Base-by-base conservation (phyloP, 1,140 invertebrate genomes). In the Leptoteleia sp. region DNA sequence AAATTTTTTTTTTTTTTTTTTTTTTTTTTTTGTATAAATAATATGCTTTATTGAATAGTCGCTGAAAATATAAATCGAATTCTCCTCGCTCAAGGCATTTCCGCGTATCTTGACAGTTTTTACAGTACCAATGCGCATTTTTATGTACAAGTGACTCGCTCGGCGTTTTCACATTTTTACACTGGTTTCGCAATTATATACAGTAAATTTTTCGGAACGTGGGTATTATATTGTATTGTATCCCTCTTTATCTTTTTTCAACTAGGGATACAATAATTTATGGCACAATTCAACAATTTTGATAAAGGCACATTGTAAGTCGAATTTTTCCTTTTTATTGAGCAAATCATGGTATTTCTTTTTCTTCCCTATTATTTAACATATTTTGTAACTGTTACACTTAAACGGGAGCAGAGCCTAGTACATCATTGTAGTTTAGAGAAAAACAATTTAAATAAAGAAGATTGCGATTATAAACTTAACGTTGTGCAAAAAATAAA, bases 31-130 rank as follows among this genome's bases (percentile, higher is more conserved):
- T 80, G 57, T 77, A 82, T 82, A 82, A 81, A 81, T 83, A 76
- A 80, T 76, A 35, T 57, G 71, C 79, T 80, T 82, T 81, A 82
- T 77, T 82, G 68, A 77, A 75, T 70, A 76, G 33, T 45, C 17
- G 45, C 65, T 75, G 17, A 73, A 59, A 65, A 75, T 65, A 73
- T 65, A 75, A 65, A 3, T 75, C 43, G 50, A 50, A 75, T 64
- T 72, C 40, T 71, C 22, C 17, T 55, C 57, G 70, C 27, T 73
- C 29, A 64, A 73, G 70, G 50, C 59, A 73, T 59, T 64, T 42
- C 33, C 19, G 38, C 45, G 52, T 52, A 40, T 52, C 43, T 54
- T 52, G 12, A 47, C 65, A 68, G 50, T 7, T 57, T 42, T 27
- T 70, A 67, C 45, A 72, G 54, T 35, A 31, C 45, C 11, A 11